Evolutionary conservation across 1,140 invertebrate genomes (phyloP).

Genomic region (Lordiphosa mommai): DNA sequence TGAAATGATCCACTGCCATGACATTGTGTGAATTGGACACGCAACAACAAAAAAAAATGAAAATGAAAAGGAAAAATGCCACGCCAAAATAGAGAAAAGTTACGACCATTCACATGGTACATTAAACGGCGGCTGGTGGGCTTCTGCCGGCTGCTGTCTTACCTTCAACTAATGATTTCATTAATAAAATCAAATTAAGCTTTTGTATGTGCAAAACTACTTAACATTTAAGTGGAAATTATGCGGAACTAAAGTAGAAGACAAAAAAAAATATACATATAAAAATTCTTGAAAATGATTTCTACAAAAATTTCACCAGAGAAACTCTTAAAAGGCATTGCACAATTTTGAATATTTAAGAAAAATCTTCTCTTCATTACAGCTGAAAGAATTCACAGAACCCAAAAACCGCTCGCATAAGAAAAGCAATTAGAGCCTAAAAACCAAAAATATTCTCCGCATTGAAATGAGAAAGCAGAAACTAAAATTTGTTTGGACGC

Average conservation of each 20-base stretch:
- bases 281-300: not conserved
- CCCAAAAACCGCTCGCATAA: no score
- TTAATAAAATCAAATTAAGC: slow-evolving; percentile 72
- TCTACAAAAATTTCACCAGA: not conserved
- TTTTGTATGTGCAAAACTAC: slow-evolving; percentile 43
- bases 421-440: no score
- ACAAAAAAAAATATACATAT: not conserved
- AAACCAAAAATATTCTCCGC: no score
- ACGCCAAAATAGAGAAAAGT: slow-evolving; percentile 22
- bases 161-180: slow-evolving; percentile 65
- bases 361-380: no score
- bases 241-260: slow-evolving; percentile 16
- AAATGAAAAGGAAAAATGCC: slow-evolving; percentile 15
- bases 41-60: slow-evolving; percentile 9
- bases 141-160: slow-evolving; percentile 25
- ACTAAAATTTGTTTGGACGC: no score
- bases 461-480: no score
- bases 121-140: slow-evolving; percentile 40
- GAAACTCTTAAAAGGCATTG: no score
- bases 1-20: slow-evolving; percentile 50
- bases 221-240: slow-evolving; percentile 54
- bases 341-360: no score
- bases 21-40: slow-evolving; percentile 2
- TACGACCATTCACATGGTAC: slow-evolving; percentile 58
- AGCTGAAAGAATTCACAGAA: no score